phyloP scores from a whole-genome alignment of 2,888 invertebrate genomes.

The Hirtodrosophila alboralis region DNA sequence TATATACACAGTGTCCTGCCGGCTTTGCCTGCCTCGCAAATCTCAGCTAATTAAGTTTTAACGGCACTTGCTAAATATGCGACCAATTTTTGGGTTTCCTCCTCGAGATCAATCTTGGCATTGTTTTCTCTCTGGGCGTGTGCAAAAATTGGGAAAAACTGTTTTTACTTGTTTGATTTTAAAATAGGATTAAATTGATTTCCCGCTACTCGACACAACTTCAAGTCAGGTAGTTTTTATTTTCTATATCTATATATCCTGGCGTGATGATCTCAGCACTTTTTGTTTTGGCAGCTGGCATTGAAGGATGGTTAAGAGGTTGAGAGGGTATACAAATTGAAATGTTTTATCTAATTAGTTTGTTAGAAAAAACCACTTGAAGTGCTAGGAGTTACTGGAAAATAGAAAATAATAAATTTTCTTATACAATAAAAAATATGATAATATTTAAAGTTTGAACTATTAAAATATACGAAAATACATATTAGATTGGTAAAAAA shows the following conservation, averaged over 20 bases:
- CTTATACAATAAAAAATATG: no score
- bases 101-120: constrained; percentile 4
- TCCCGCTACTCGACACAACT: constrained; percentile 63
- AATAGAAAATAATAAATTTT: no score
- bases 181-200: constrained; percentile 78
- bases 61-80: constrained; percentile 74
- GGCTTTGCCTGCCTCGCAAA: constrained; percentile 48
- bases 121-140: constrained; percentile 59
- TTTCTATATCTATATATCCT: background rate
- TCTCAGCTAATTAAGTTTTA: constrained; percentile 75
- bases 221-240: constrained; percentile 34
- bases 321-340: constrained; percentile 47
- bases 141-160: constrained; percentile 52
- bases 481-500: no score
- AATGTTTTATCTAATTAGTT: constrained; percentile 54
- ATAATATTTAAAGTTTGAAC: no score
- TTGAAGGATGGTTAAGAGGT: constrained; percentile 46
- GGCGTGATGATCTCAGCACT: constrained; percentile 66
- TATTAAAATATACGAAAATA: no score
- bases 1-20: constrained; percentile 16
- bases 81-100: constrained; percentile 16
- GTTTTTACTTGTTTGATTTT: constrained; percentile 55
- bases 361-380: background rate
- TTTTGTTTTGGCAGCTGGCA: constrained; percentile 51
- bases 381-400: no score